Percentiles rank a stretch among this genome's conserved stretches.
Conservation (phyloP, 2,113 vertebrate species). For the Illadopsis cleaveri region DNA sequence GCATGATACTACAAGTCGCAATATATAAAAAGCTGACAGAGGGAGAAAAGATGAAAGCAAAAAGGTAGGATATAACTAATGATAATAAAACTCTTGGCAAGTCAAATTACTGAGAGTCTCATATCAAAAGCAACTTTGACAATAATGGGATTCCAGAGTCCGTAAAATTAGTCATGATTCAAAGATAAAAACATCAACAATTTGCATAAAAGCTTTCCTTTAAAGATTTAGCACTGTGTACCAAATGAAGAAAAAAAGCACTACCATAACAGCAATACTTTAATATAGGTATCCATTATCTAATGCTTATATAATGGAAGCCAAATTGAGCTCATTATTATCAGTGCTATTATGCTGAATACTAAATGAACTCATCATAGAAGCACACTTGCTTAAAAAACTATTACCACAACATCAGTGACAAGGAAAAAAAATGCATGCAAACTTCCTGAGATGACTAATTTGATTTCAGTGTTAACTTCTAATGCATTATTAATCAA, state of each 20-base stretch:
- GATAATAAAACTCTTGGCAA: slow-evolving; percentile 50
- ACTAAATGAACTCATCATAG: slow-evolving; percentile 72
- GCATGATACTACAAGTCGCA: not conserved
- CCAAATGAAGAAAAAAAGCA: slow-evolving; percentile 66
- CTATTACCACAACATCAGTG: slow-evolving; percentile 60
- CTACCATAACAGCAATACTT: slow-evolving; percentile 61
- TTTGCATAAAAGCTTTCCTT: slow-evolving; percentile 74
- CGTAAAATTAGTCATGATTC: slow-evolving; percentile 61
- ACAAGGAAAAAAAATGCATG: slow-evolving; percentile 23
- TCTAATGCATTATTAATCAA: slow-evolving; percentile 79
- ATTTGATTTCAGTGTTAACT: slow-evolving; percentile 75
- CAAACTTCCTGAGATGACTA: slow-evolving; percentile 68
- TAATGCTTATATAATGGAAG: slow-evolving; percentile 75
- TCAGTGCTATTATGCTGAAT: slow-evolving; percentile 71
- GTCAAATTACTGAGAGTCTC: slow-evolving; percentile 17
- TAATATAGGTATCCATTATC: slow-evolving; percentile 77
- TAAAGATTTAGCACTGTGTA: slow-evolving; percentile 65
- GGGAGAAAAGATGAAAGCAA: slow-evolving; percentile 17
- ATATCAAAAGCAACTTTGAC: slow-evolving; percentile 45
- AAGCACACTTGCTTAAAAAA: slow-evolving; percentile 66
- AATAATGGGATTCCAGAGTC: slow-evolving; percentile 58
- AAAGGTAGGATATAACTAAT: slow-evolving; percentile 9
- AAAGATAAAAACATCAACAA: slow-evolving; percentile 68
- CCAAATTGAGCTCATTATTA: slow-evolving; percentile 77
- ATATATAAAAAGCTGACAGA: slow-evolving; percentile 27